Conservation (phyloP, 2,113 vertebrate species). For the Silurus asotus region DNA sequence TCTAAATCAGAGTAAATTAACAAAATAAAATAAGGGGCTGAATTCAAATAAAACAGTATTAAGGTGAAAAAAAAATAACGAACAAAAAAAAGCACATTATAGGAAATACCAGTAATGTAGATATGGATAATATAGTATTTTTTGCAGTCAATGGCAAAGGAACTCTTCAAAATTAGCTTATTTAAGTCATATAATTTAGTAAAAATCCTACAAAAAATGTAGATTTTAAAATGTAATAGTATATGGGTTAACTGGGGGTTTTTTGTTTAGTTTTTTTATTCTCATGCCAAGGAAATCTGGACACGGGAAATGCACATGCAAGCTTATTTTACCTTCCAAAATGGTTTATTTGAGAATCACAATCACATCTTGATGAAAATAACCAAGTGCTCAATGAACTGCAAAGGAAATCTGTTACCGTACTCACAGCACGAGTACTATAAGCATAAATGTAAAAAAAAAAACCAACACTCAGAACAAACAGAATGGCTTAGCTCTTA, state of each 20-base stretch:
- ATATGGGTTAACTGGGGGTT: background rate
- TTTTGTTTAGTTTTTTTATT: background rate
- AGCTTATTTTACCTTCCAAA: background rate
- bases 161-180: background rate
- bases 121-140: background rate
- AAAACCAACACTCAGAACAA: background rate
- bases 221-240: background rate
- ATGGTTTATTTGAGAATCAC: slow-evolving; percentile 8
- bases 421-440: slow-evolving; percentile 27
- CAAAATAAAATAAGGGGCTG: background rate
- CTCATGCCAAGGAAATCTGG: background rate
- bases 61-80: background rate
- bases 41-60: background rate
- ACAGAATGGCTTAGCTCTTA: background rate
- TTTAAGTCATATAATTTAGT: background rate
- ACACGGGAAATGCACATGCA: background rate
- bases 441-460: background rate
- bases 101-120: background rate
- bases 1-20: background rate
- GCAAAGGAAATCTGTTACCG: slow-evolving; percentile 16
- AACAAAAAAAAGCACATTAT: background rate
- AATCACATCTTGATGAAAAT: slow-evolving; percentile 14
- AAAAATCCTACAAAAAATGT: background rate
- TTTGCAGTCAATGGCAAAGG: background rate
- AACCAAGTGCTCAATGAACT: slow-evolving; percentile 43